Conservation (phyloP, 2,888 invertebrate genomes). For the Lasioglossum lativentre region DNA sequence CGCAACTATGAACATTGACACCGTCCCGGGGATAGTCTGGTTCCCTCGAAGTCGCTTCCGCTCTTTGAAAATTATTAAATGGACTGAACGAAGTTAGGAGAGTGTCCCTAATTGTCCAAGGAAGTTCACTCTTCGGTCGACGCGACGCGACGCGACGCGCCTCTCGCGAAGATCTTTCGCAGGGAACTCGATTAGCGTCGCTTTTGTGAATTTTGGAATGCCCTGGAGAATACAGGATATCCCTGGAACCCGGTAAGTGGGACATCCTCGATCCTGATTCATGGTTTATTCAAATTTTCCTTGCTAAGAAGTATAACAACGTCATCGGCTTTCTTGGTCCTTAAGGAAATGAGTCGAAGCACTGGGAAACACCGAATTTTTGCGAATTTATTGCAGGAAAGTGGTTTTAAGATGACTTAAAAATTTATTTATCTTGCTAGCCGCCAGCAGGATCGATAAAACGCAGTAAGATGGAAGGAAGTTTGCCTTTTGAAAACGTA, state of each 20-base stretch:
- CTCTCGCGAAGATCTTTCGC: constrained; percentile 8
- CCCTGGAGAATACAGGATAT: background rate
- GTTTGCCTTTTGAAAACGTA: background rate
- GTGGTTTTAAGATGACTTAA: too few species aligned
- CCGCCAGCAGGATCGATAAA: background rate
- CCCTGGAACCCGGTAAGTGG: background rate
- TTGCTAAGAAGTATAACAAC: background rate
- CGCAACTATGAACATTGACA: background rate
- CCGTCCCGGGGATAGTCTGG: background rate
- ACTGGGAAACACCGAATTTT: background rate
- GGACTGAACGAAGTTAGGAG: constrained; percentile 20
- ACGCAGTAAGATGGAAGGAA: background rate
- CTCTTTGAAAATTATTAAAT: constrained; percentile 22
- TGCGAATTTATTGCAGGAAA: background rate
- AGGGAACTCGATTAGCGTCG: constrained; percentile 8
- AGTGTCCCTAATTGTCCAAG: constrained; percentile 25
- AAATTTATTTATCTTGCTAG: background rate
- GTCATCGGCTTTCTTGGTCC: background rate
- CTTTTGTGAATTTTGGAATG: constrained; percentile 14
- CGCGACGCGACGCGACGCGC: constrained; percentile 1
- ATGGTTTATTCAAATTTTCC: background rate
- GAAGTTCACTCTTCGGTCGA: constrained; percentile 8
- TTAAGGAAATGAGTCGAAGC: background rate
- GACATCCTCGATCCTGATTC: background rate
- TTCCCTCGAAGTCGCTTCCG: background rate